These are phyloP conservation scores for Heliothis peltigera DNA, from an alignment of 2,888 invertebrate genomes.

Conservation along the genomic window DNA sequence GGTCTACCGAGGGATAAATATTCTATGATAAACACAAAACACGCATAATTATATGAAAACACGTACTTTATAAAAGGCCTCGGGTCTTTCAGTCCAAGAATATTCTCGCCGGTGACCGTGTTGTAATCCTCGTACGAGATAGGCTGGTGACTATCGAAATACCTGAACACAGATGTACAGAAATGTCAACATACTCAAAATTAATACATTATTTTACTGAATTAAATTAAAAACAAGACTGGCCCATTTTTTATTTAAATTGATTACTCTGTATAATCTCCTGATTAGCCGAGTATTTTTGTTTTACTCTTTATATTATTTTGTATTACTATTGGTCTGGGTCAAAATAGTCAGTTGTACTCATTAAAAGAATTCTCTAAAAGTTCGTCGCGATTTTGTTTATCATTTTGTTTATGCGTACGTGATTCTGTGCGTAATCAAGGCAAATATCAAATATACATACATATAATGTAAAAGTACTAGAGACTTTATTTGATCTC, in stretches of 20 bases:
- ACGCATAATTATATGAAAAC: background rate
- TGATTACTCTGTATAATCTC: no score
- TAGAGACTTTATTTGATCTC: background rate
- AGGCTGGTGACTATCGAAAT: slow-evolving; percentile 71
- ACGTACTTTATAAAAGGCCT: slow-evolving; percentile 25
- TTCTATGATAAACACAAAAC: background rate
- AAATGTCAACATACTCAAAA: slow-evolving; percentile 1
- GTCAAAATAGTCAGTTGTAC: no score
- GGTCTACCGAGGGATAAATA: background rate
- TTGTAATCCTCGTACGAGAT: slow-evolving; percentile 59
- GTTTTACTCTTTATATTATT: no score
- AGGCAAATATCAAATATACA: background rate
- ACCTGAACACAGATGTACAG: slow-evolving; percentile 64
- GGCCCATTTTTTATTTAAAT: background rate
- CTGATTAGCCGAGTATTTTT: no score
- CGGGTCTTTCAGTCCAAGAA: slow-evolving; percentile 33
- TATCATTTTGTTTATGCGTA: background rate
- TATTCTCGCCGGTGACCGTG: slow-evolving; percentile 47
- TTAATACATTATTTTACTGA: background rate
- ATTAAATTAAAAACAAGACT: background rate
- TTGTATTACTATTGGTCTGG: no score
- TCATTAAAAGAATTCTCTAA: no score
- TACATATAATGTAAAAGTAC: background rate
- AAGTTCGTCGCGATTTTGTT: background rate
- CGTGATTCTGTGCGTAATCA: background rate